Evolutionary conservation across 2,797 vertebrate genomes (phyloP).

Genomic region (Sarcoramphus papa): DNA sequence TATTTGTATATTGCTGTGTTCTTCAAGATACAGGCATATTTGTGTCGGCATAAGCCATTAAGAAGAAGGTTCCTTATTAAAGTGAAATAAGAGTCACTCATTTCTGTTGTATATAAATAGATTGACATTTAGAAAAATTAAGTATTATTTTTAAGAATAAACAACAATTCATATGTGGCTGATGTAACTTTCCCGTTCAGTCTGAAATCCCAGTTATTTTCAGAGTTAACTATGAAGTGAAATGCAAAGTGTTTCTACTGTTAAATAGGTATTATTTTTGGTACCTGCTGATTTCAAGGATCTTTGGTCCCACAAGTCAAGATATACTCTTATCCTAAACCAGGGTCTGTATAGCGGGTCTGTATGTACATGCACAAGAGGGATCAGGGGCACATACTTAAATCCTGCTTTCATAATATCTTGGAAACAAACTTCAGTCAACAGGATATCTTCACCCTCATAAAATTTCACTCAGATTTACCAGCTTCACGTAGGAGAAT

Average conservation of each 20-base stretch:
- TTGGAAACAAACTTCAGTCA: neutral
- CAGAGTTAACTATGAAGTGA: neutral
- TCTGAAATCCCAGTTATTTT: neutral
- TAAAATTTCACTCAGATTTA: neutral
- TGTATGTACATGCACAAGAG: neutral
- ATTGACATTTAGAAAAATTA: conserved; percentile 41
- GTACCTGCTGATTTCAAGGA: neutral
- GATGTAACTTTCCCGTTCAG: neutral
- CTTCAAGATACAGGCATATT: neutral
- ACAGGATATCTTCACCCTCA: neutral
- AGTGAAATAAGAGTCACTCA: neutral
- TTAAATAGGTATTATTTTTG: neutral
- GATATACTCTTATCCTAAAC: neutral
- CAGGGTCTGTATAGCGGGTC: neutral
- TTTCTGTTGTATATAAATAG: neutral
- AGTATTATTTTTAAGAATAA: neutral
- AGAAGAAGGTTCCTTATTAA: neutral
- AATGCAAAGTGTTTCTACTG: neutral
- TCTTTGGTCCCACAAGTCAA: neutral
- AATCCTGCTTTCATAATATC: neutral
- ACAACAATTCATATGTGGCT: neutral
- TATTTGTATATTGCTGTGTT: conserved; percentile 29
- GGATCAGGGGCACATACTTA: neutral
- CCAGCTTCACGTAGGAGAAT: neutral
- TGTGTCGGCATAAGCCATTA: neutral